phyloP scores from a whole-genome alignment of 2,888 invertebrate genomes.

The Eupithecia vulgata region DNA sequence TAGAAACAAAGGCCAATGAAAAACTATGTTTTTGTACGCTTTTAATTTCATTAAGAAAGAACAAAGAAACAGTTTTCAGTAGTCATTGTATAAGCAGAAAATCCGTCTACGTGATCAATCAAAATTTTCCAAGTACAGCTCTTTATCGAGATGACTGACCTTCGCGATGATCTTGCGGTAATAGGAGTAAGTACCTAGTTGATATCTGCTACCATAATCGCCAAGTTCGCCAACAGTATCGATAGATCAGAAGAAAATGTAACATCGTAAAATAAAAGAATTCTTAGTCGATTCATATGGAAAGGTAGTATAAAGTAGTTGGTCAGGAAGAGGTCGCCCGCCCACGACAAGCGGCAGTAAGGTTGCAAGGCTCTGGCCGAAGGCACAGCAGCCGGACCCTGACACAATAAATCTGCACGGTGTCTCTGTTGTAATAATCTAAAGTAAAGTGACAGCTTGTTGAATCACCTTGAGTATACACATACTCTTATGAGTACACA shows the following conservation, averaged over 20 bases:
- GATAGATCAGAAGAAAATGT: conserved; percentile 63
- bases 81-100: conserved; percentile 15
- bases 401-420: conserved; percentile 36
- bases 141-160: conserved; percentile 46
- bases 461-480: conserved; percentile 4
- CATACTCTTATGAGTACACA: not conserved
- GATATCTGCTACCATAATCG: conserved; percentile 63
- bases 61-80: not conserved
- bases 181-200: conserved; percentile 52
- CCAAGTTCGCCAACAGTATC: conserved; percentile 55
- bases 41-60: not conserved
- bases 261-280: conserved; percentile 49
- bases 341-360: conserved; percentile 27
- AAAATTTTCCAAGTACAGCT: conserved; percentile 53
- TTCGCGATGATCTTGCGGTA: conserved; percentile 53
- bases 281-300: conserved; percentile 42
- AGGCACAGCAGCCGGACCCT: conserved; percentile 32
- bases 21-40: not conserved
- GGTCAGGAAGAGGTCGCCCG: conserved; percentile 27
- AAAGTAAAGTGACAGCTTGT: conserved; percentile 31
- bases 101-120: conserved; percentile 40
- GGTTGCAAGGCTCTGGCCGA: conserved; percentile 31
- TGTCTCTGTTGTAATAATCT: conserved; percentile 25
- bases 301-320: conserved; percentile 30
- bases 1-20: not conserved